Evolutionary conservation across 2,113 vertebrate genomes (phyloP).

Genomic region (Dipodomys spectabilis): DNA sequence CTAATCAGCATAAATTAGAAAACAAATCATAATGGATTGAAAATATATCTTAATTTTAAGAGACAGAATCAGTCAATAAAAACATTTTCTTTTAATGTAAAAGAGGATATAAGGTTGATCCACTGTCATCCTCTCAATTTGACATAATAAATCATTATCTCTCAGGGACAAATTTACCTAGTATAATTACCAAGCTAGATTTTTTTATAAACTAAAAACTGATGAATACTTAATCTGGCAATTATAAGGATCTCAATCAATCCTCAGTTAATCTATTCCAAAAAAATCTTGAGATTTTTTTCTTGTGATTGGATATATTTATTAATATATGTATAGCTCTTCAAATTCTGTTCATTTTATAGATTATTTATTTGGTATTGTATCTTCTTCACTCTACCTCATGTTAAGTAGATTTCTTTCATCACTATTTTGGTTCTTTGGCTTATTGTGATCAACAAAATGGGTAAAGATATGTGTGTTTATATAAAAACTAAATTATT

Average conservation of each 20-base stretch:
- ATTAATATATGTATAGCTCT: not conserved
- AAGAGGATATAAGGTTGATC: not conserved
- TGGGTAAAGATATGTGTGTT: not conserved
- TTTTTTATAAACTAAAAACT: no score
- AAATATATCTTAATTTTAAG: slow-evolving; percentile 62
- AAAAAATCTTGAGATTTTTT: not conserved
- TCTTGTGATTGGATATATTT: not conserved
- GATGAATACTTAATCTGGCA: not conserved
- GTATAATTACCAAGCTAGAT: not conserved
- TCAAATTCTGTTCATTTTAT: not conserved
- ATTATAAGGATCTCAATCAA: not conserved
- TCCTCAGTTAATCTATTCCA: slow-evolving; percentile 13
- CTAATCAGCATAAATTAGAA: not conserved
- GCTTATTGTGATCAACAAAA: slow-evolving; percentile 9
- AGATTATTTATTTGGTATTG: not conserved
- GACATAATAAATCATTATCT: not conserved
- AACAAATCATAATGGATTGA: not conserved
- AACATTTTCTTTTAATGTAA: slow-evolving; percentile 47
- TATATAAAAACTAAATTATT: not conserved
- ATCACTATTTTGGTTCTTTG: not conserved
- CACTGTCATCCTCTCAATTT: not conserved
- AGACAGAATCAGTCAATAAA: slow-evolving; percentile 60
- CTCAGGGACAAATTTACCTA: not conserved
- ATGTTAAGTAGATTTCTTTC: not conserved
- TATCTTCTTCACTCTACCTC: not conserved